Evolutionary conservation across 1,140 invertebrate genomes (phyloP), one percentile per base, ranked within the genome.

Genomic region (Eriosoma lanigerum): DNA sequence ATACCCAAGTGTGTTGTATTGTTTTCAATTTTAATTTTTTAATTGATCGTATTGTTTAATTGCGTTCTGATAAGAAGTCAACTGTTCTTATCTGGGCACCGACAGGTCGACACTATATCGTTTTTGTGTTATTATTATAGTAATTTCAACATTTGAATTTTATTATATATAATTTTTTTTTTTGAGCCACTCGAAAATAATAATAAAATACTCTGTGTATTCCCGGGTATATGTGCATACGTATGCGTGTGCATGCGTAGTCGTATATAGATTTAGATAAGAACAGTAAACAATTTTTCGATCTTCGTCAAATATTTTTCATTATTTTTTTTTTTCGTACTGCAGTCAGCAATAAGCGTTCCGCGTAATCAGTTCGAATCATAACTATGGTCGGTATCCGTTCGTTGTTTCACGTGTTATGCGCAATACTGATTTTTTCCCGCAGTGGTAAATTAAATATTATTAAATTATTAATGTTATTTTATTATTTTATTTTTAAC

Each of bases 281-380:
- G 75, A 78, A 78, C 75, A 48, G 75, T 78, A 78, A 78, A 78
- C 75, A 78, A 78, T 78, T 62, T 50, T 78, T 78, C 44, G 75
- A 78, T 78, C 75, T 78, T 78, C 75, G 75, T 78, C 32, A 62
- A 58, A 58, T 38, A 29, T 78, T 62, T 78, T 78, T 38, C 32
- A 38, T 38, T 38, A 38, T 38, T 72, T 54, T 62, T 24, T 12
- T 62, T 78, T 78, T 60, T 62, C 56, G 24, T 78, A 46, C 75
- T 48, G 75, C 75, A 78, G 75, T 78, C 75, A 62, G 75, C 75
- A 62, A 62, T 62, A 62, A 26, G 38, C 75, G 56, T 78, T 78
- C 75, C 21, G 0, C 26, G 32, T 56, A 56, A 78, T 78, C 38
- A 48, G 75, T 78, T 26, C 75, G 56, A 29, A 78, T 78, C 38